Base-by-base conservation (phyloP, 2,113 vertebrate genomes). In the Trogon surrucura region DNA sequence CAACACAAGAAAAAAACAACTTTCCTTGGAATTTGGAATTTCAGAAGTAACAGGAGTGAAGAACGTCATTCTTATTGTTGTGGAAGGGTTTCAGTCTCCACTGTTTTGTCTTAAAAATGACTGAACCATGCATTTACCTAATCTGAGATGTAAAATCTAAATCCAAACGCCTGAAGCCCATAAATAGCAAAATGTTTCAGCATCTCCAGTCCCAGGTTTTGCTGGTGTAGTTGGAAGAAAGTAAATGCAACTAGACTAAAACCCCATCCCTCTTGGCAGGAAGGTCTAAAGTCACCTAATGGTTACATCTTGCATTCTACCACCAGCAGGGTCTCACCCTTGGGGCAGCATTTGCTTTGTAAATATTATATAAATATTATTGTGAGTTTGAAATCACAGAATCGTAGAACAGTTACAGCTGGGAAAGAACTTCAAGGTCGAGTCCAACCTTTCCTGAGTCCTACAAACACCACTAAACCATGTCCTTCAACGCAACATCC, bases 241-340 rank as follows among this genome's bases (percentile, higher is more conserved):
- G 10, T 7, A 79, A 73, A 87, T 61, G 19, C 45, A 60, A 60
- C 7, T 4, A 64, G 14, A 17, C 26, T 66, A 45, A 54, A 74
- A 44, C 27, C 13, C 9, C n/a, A 34, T 23, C 32, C 26, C 38
- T 20, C 70, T 38, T 22, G 9, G 13, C 21, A 67, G 19, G 30
- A 78, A 22, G 20, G 41, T 29, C 20, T 11, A 9, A 10, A 51
- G 29, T 34, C 50, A 36, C 21, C 25, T 6, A 14, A 3, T 5
- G 6, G 2, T 44, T 7, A 50, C 10, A 53, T 32, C 45, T 16
- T 6, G 14, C 5, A 22, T 58, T 84, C 67, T 8, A 9, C 7
- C 69, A 62, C 13, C 88, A 30, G 29, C 3, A 1, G 0, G 4
- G 11, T 14, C 53, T 50, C 66, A 5, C 15, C 0, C 0, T 1